Evolutionary conservation across 1,140 invertebrate genomes (phyloP), one percentile per base, ranked within the genome.

Genomic region (Lasioglossum baleicum): DNA sequence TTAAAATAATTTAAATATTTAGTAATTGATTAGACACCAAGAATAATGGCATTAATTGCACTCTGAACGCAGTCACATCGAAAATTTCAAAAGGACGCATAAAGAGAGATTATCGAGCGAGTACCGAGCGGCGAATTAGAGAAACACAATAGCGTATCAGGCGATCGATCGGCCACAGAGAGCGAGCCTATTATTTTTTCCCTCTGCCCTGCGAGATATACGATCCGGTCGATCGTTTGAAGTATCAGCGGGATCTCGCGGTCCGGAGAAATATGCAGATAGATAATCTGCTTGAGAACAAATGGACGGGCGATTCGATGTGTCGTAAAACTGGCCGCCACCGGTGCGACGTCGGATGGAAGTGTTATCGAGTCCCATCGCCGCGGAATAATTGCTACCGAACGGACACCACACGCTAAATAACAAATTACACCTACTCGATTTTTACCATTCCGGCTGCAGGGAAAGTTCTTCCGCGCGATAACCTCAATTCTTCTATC

Each of bases 61-160:
- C 26, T 26, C 1, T 26, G 26, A 26, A 26, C 26, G 26, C 26
- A 26, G 26, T 26, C 26, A 26, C 26, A 20, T 3, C 17, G 51
- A 56, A 20, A 56, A 6, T 56, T 20, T 56, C 20, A 4, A 15
- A 56, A 20, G 15, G 44, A 48, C 44, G 44, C 13, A 22, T 26
- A 69, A 83, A 84, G 84, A 51, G 71, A 67, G 84, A 84, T 86
- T 72, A 75, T 42, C 44, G 56, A 31, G 35, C 58, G 68, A 17
- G 74, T 60, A 80, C 79, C 44, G 65, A 81, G 81, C 48, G 83
- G 71, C 76, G 81, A 87, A 87, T 87, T 85, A 85, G 73, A 87
- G 83, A 83, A 83, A 83, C 84, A 87, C 83, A 87, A 87, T 87
- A 77, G 85, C 76, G 74, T 87, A 87, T 87, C 85, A 69, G 26